These are phyloP conservation scores for Enteromius afrohamiltoni DNA, from an alignment of 2,797 vertebrate species.

Conservation along the genomic window DNA sequence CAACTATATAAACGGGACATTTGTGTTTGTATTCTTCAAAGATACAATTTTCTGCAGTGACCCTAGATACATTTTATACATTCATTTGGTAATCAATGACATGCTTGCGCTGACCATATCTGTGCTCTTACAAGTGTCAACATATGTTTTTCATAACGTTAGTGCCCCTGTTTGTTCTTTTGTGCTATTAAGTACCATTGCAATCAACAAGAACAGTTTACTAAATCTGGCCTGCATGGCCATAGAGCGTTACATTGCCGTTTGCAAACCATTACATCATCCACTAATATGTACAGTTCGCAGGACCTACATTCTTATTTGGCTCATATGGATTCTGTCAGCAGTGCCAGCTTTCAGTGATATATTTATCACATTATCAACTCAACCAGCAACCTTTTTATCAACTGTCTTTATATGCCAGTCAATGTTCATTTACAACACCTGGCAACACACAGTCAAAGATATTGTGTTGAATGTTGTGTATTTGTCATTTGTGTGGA, in stretches of 20 bases:
- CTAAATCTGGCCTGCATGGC: conserved; percentile 70
- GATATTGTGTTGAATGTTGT: conserved; percentile 28
- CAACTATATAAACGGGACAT: conserved; percentile 64
- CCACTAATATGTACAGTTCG: conserved; percentile 64
- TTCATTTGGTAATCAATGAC: conserved; percentile 71
- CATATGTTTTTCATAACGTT: conserved; percentile 33
- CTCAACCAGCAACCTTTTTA: conserved; percentile 49
- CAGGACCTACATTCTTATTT: conserved; percentile 60
- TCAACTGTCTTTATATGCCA: conserved; percentile 41
- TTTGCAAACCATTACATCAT: conserved; percentile 68
- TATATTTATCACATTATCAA: conserved; percentile 54
- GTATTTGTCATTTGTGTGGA: conserved; percentile 62
- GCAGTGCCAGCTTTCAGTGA: conserved; percentile 47
- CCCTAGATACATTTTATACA: conserved; percentile 71
- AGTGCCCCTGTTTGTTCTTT: conserved; percentile 56
- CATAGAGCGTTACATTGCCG: conserved; percentile 65
- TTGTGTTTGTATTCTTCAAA: conserved; percentile 66
- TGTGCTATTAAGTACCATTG: conserved; percentile 40
- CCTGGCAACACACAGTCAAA: conserved; percentile 45
- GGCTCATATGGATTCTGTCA: conserved; percentile 59
- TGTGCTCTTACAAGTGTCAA: conserved; percentile 56
- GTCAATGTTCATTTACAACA: not conserved
- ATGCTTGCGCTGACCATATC: conserved; percentile 63
- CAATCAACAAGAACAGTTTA: conserved; percentile 57
- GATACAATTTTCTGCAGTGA: conserved; percentile 58